Base-by-base conservation (phyloP, 2,113 vertebrate species). In the Proteles cristata region DNA sequence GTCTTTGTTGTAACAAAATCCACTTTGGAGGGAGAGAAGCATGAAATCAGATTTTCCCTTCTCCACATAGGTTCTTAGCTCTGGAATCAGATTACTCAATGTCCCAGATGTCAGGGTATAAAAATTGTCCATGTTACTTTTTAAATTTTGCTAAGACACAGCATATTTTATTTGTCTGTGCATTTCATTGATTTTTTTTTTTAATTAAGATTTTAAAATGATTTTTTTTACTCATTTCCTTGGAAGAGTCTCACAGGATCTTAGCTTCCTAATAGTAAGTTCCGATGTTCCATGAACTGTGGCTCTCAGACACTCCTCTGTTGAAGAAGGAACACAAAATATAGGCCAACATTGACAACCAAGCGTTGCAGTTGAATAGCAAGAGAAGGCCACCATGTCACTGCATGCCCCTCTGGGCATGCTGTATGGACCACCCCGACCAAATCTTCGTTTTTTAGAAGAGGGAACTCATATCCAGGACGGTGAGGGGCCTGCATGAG, bases 141-240 rank as follows among this genome's bases (percentile, higher is more conserved):
- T 25, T 2, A 68, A 88, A 66, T 73, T 94, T 92, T 55, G 58
- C 80, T 88, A 88, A 80, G 87, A 61, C 12, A 48, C 45, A 74
- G 55, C n/a, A 80, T 35, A 45, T 69, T 88, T 96, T 39, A 83
- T 58, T 91, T 92, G 86, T 45, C 39, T 61, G 28, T 83, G 8
- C 71, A 90, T 71, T 81, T 83, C 65, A 93, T 76, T 77, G 94
- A 87, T 3, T 35, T 86, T 83, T 76, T 76, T 90, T 77, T 93
- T 95, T 1, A 83, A 88, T 91, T 68, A 86, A 94, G 88, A 35
- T 9, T 55, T 63, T 16, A 33, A 65, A 93, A 76, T 82, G 28
- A 16, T 63, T 21, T 61, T 58, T 93, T 83, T 76, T 7, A 65
- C 25, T 2, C 45, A 66, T 92, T 87, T 92, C 28, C 48, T 82